Evolutionary conservation across 2,888 invertebrate genomes (phyloP).

Genomic region (Carcina quercana): DNA sequence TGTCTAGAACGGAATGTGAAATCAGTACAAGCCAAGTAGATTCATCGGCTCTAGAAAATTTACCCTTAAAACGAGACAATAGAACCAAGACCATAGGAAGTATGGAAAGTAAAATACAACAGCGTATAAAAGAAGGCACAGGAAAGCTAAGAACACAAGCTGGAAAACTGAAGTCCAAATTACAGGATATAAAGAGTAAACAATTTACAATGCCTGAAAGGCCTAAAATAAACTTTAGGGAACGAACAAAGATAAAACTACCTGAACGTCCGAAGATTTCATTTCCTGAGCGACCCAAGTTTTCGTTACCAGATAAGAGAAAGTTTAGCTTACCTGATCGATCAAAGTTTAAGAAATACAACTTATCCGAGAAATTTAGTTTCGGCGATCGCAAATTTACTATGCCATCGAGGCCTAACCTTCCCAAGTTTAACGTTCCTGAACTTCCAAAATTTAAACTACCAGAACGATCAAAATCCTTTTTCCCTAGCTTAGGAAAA

Average conservation of each 20-base stretch:
- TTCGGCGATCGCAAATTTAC: conserved; percentile 76
- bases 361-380: conserved; percentile 69
- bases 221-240: conserved; percentile 75
- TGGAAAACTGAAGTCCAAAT: conserved; percentile 80
- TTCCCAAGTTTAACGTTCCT: conserved; percentile 68
- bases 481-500: conserved; percentile 76
- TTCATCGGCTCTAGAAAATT: conserved; percentile 78
- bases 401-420: conserved; percentile 74
- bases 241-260: conserved; percentile 63
- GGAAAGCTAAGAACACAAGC: conserved; percentile 81
- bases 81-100: conserved; percentile 67
- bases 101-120: conserved; percentile 75
- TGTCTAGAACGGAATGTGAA: conserved; percentile 77
- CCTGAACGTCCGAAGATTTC: conserved; percentile 73
- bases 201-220: conserved; percentile 68
- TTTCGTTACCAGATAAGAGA: conserved; percentile 73
- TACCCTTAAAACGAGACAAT: conserved; percentile 74
- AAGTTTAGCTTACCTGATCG: conserved; percentile 79
- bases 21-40: conserved; percentile 80
- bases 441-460: conserved; percentile 73
- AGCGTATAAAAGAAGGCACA: conserved; percentile 80
- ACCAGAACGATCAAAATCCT: conserved; percentile 76
- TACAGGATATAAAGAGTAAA: conserved; percentile 77
- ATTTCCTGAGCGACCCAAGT: conserved; percentile 74
- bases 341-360: conserved; percentile 66